Percentiles rank a stretch among this genome's conserved stretches.
phyloP scores from a whole-genome alignment of 1,140 invertebrate species.

The Drosophila kanapiae region DNA sequence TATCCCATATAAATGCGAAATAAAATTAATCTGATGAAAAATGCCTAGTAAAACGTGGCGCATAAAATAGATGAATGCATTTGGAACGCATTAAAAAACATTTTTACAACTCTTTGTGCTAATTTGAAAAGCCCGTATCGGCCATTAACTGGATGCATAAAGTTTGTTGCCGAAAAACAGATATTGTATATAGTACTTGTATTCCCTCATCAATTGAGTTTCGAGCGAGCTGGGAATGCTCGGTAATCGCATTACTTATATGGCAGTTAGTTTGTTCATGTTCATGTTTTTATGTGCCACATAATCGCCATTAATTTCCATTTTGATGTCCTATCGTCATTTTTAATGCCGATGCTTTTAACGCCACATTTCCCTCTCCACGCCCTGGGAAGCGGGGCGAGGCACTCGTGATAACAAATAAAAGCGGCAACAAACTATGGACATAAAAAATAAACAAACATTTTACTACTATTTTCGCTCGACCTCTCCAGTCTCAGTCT shows the following conservation, averaged over 20 bases:
- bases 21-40: conserved; percentile 5
- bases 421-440: conserved; percentile 75
- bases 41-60: background rate
- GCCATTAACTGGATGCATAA: conserved; percentile 41
- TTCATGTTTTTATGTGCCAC: conserved; percentile 53
- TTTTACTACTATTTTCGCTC: conserved; percentile 65
- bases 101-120: conserved; percentile 9
- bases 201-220: conserved; percentile 38
- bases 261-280: conserved; percentile 42
- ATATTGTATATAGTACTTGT: background rate
- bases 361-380: conserved; percentile 25
- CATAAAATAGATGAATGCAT: conserved; percentile 28
- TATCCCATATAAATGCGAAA: background rate
- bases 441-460: conserved; percentile 70
- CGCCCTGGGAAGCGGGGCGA: background rate
- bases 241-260: conserved; percentile 57
- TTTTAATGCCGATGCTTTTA: conserved; percentile 78
- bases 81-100: conserved; percentile 5
- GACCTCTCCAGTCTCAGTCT: no score
- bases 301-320: conserved; percentile 61
- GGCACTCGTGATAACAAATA: conserved; percentile 51
- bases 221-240: conserved; percentile 10
- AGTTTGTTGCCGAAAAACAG: background rate
- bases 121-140: conserved; percentile 11
- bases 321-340: conserved; percentile 62